Base-by-base conservation (phyloP, 2,797 vertebrate genomes). In the Gymnopithys bicolor region DNA sequence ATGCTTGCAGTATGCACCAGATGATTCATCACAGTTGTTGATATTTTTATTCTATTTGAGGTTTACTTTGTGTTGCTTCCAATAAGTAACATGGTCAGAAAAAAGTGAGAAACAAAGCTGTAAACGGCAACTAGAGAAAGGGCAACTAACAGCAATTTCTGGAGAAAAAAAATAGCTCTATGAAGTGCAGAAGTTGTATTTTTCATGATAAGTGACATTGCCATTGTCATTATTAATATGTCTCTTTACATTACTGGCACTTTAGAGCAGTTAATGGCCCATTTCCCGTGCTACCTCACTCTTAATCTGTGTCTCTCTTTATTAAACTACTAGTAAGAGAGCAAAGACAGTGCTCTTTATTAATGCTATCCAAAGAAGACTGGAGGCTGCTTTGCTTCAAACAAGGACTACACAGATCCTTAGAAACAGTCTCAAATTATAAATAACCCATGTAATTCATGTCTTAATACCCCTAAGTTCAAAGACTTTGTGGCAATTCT, bases 211-310 rank as follows among this genome's bases (percentile, higher is more conserved):
- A 91, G 12, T 97, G 96, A 94, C 96, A 97, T 66, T 95, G 95
- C 68, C 76, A 33, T 58, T 96, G 97, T 96, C 96, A 87, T 95
- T 76, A 93, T 94, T 96, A 94, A 97, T 97, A 83, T 55, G 46
- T 96, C 96, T 96, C 60, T 41, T 60, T 66, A 67, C 43, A 96
- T 97, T 97, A 94, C 37, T 69, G 63, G 91, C 37, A 89, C 67
- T 96, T 96, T 27, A 94, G 77, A 73, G 87, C n/a, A 85, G 84
- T 93, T 97, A 98, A 97, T 73, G 94, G 94, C 75, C 82, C 94
- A 59, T 96, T 97, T 94, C 89, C 94, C 60, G 71, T 62, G 88
- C 78, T 82, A 87, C 66, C 90, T 84, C 48, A 51, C 41, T 93
- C 76, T 83, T 84, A 55, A 88, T 94, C 86, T 95, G 18, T 85